Conservation (phyloP, 2,888 invertebrate species). For the Yponomeuta cagnagella region DNA sequence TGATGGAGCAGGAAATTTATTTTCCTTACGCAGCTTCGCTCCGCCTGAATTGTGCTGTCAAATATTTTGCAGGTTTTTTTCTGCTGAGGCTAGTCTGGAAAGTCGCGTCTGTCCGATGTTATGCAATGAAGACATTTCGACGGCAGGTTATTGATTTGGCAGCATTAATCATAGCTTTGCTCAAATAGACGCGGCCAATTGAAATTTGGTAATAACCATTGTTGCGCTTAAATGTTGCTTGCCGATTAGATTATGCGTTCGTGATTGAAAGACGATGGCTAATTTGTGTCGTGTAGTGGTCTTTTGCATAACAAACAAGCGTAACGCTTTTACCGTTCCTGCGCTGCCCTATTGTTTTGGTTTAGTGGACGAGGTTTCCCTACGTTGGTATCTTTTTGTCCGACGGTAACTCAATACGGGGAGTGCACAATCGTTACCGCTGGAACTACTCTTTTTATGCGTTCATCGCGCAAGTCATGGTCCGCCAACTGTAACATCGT, state of each 20-base stretch:
- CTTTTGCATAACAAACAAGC: constrained; percentile 4
- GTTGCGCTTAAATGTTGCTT: constrained; percentile 2
- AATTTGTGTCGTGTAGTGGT: background rate
- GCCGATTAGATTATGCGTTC: background rate
- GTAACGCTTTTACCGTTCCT: background rate
- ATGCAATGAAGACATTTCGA: constrained; percentile 4
- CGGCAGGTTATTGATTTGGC: constrained; percentile 9
- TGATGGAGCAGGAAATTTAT: background rate
- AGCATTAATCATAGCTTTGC: constrained; percentile 11
- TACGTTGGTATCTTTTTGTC: background rate
- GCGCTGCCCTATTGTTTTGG: background rate
- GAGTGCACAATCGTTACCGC: constrained; percentile 7
- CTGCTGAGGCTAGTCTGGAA: background rate
- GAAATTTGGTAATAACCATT: constrained; percentile 9
- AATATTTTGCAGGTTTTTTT: background rate
- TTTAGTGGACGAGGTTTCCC: background rate
- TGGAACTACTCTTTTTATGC: background rate
- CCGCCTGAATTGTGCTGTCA: background rate
- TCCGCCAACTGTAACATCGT: constrained; percentile 36
- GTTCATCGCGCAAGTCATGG: constrained; percentile 42
- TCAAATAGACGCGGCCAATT: constrained; percentile 4
- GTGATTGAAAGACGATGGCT: background rate
- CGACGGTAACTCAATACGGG: constrained; percentile 40
- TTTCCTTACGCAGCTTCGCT: background rate
- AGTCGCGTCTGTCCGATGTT: background rate